These are phyloP conservation scores for Cataglyphis cursor DNA, from an alignment of 2,888 invertebrate genomes.

Conservation along the genomic window DNA sequence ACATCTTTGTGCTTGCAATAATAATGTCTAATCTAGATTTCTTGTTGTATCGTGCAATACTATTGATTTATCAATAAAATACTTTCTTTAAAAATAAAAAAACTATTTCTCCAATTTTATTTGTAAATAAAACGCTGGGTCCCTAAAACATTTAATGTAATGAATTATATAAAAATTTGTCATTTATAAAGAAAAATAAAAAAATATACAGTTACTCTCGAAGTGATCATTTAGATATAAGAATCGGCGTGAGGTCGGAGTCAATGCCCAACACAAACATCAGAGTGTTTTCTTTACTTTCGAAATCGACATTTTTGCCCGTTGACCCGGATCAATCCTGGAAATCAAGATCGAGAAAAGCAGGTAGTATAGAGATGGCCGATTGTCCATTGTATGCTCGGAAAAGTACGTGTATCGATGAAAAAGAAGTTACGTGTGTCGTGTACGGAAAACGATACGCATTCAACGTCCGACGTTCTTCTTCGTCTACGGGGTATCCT, in stretches of 20 bases:
- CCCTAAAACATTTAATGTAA: neutral
- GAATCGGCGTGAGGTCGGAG: neutral
- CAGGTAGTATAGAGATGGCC: slow-evolving; percentile 69
- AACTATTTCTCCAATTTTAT: neutral
- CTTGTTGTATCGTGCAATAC: neutral
- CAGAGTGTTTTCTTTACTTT: slow-evolving; percentile 57
- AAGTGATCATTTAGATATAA: slow-evolving; percentile 11
- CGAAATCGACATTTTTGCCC: slow-evolving; percentile 49
- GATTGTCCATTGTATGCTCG: slow-evolving; percentile 69
- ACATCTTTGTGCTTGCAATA: slow-evolving; percentile 27
- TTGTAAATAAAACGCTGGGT: neutral
- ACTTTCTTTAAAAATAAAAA: neutral
- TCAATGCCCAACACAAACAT: slow-evolving; percentile 24
- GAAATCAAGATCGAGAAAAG: slow-evolving; percentile 82
- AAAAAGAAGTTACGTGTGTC: slow-evolving; percentile 74
- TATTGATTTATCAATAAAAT: slow-evolving; percentile 8
- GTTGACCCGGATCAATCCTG: slow-evolving; percentile 66
- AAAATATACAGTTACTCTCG: neutral
- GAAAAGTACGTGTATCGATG: slow-evolving; percentile 42
- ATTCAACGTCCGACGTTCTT: slow-evolving; percentile 76
- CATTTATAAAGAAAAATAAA: slow-evolving; percentile 4
- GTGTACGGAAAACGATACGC: slow-evolving; percentile 81
- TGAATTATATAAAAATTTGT: neutral
- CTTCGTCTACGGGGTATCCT: slow-evolving; percentile 74
- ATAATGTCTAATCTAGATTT: slow-evolving; percentile 17